Conservation (phyloP, 2,888 invertebrate genomes). For the Congeria kusceri region DNA sequence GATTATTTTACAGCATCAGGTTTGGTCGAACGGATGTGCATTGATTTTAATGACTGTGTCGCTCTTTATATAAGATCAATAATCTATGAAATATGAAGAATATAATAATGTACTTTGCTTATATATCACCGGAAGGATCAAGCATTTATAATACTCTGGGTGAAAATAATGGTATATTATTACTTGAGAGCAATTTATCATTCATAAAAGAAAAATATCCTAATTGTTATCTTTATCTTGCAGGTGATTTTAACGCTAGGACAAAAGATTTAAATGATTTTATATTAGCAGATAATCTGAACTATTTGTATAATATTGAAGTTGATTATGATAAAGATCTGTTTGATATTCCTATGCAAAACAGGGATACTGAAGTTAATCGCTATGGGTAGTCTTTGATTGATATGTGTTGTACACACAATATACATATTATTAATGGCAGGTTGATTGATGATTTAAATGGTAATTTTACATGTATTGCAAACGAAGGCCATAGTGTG, state of each 20-base stretch:
- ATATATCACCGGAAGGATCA: conserved; percentile 26
- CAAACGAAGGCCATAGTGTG: background rate
- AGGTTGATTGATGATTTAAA: background rate
- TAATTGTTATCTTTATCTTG: conserved; percentile 25
- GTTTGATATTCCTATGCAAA: conserved; percentile 24
- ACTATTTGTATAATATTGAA: conserved; percentile 16
- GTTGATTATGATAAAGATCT: conserved; percentile 20
- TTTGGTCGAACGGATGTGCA: conserved; percentile 13
- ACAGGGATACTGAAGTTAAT: conserved; percentile 24
- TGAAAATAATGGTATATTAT: conserved; percentile 33
- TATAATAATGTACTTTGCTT: conserved; percentile 2
- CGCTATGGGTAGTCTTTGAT: conserved; percentile 19
- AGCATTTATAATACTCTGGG: conserved; percentile 12
- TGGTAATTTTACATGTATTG: conserved; percentile 10
- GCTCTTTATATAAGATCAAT: conserved; percentile 24
- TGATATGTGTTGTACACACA: conserved; percentile 27
- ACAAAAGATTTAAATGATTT: conserved; percentile 38
- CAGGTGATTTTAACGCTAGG: conserved; percentile 39
- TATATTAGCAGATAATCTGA: conserved; percentile 25
- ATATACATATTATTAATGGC: conserved; percentile 2
- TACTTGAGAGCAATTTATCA: conserved; percentile 26
- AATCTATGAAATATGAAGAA: background rate
- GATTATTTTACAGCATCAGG: conserved; percentile 3
- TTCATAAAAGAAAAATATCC: conserved; percentile 18
- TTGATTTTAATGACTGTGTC: conserved; percentile 22